Base-by-base conservation (phyloP, 2,888 invertebrate species). In the Polyommatus iphigenia region DNA sequence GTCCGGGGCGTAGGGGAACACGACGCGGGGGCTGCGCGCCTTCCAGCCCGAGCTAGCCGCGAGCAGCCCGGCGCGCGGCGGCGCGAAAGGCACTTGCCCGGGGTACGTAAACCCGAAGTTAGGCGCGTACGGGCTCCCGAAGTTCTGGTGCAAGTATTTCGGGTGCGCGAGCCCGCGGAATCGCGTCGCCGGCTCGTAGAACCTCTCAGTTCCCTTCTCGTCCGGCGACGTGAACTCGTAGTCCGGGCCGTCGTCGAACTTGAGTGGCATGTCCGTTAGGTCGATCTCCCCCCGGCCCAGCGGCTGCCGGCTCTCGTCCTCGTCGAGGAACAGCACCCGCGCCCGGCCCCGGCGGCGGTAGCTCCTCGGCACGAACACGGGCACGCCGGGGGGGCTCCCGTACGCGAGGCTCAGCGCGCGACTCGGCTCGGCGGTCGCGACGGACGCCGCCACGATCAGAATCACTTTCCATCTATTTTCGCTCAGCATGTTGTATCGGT, bases 391-490 rank as follows among this genome's bases (percentile, higher is more conserved):
- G 4, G 89, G 88, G 77, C 86, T 87, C 79, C 88, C 87, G 83
- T 91, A 91, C 80, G 91, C 89, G 83, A 90, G 83, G 83, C 90
- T 89, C 24, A 93, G 85, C 83, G 93, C 92, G 79, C 91, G 90
- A 84, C 89, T 91, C 80, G 91, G 90, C 84, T 94, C 94, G 83
- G 85, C 89, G 36, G 90, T 88, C 77, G 86, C 88, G 50, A 88
- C 87, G 81, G 90, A 86, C 84, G 90, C 89, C 78, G 86, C 88
- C 76, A 90, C 87, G 77, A 94, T 85, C 83, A 94, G 83, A 83
- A 93, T 84, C 84, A 94, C 93, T 93, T 94, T 94, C 94, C 93
- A 94, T 87, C 87, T 88, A 87, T 91, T 90, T 87, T 89, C 91
- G 87, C 90, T 88, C 50, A 89, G 90, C 94, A 94, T 94, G 87